A percentile compares a stretch with the other conserved stretches of the same genome.
Conservation (phyloP, 2,113 vertebrate species). For the Caranx melampygus region DNA sequence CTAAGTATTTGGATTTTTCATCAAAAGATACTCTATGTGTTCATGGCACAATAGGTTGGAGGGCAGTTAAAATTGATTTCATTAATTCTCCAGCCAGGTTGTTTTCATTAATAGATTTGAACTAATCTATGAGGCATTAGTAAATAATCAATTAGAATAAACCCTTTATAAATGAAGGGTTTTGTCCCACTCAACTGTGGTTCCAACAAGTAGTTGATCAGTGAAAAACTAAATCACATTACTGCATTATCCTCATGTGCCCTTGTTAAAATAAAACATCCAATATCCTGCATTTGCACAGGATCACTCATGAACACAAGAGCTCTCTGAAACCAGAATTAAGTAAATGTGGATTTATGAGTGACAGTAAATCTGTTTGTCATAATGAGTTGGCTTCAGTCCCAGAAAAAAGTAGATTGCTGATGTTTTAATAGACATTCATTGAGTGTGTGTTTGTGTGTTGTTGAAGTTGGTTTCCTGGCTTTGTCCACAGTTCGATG, state of each 20-base stretch:
- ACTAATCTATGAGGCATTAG: neutral
- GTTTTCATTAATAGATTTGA: neutral
- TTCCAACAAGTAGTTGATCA: neutral
- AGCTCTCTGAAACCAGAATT: constrained; percentile 15
- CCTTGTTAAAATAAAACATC: constrained; percentile 15
- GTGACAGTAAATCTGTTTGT: constrained; percentile 29
- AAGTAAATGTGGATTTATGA: constrained; percentile 39
- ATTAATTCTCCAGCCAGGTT: neutral
- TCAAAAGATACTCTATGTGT: neutral
- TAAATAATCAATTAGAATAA: neutral
- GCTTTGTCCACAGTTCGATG: constrained; percentile 86
- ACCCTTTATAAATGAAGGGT: neutral
- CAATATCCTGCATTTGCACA: neutral
- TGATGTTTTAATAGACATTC: constrained; percentile 28
- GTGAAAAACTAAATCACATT: neutral
- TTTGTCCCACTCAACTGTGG: neutral
- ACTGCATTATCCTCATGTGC: neutral
- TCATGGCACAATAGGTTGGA: neutral
- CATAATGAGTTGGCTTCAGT: constrained; percentile 48
- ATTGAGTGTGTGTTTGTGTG: constrained; percentile 17
- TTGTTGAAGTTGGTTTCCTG: constrained; percentile 24
- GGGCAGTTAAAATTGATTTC: neutral
- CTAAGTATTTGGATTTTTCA: neutral
- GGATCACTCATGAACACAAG: neutral
- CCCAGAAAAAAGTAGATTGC: constrained; percentile 36